phyloP scores from a whole-genome alignment of 2,113 vertebrate species.

The Pongo pygmaeus region DNA sequence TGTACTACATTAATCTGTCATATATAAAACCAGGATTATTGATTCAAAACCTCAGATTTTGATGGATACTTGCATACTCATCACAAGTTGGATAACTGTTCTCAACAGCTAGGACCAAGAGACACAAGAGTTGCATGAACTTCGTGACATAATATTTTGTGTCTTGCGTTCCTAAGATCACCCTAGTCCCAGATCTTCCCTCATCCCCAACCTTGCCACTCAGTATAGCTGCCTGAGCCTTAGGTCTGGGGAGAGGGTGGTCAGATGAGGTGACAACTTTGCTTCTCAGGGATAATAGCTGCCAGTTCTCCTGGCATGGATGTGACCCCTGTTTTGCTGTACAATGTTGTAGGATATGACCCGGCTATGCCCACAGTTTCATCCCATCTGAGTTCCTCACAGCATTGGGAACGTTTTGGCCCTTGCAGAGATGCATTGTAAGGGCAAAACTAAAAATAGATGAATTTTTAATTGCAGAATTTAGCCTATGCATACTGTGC shows the following conservation, averaged over 20 bases:
- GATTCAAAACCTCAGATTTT: background rate
- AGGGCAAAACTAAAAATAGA: conserved; percentile 26
- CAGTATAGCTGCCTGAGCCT: background rate
- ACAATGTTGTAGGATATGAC: fast-evolving
- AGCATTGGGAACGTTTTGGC: no score
- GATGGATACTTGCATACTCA: background rate
- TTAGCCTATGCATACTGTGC: background rate
- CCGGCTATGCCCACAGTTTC: background rate
- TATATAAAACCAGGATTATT: background rate
- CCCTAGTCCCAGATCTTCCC: background rate
- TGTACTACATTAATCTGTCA: background rate
- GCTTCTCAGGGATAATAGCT: background rate
- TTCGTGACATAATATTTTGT: background rate
- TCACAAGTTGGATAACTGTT: background rate
- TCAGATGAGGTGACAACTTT: background rate
- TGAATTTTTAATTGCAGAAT: conserved; percentile 23
- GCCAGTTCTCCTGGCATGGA: background rate
- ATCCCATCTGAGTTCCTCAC: background rate
- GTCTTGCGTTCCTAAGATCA: background rate
- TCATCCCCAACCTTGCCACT: background rate
- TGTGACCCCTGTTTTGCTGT: background rate
- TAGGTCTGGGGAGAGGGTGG: background rate
- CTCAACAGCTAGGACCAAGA: background rate
- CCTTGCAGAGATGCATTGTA: background rate
- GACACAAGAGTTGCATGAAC: background rate